Base-by-base conservation (phyloP, 2,888 invertebrate species). In the Melieria picta region DNA sequence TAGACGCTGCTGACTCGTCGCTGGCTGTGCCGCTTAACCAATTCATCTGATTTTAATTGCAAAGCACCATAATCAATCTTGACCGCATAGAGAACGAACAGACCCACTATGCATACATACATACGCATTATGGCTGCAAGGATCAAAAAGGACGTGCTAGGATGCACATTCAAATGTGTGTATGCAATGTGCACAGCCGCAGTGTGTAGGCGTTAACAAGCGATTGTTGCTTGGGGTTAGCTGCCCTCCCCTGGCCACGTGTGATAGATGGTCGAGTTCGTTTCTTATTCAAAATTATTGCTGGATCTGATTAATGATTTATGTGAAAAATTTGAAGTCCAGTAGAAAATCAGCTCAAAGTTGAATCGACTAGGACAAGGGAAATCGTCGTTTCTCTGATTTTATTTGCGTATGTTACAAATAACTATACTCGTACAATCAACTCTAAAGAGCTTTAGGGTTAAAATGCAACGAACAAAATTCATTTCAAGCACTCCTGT, bases 51-150 rank as follows among this genome's bases (percentile, higher is more conserved):
- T 52, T 42, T 5, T 45, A 56, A 63, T 61, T 70, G 57, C 66
- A 74, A 79, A 77, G 79, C 76, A 80, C 79, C 79, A 83, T 84
- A 83, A 83, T 84, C 83, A 83, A 83, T 84, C 83, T 84, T 82
- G 76, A 76, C 78, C 82, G 78, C 78, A 81, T 77, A 78, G 75
- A 81, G 61, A 43, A 50, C 46, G 50, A 47, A 47, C 46, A 48
- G 63, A 55, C 62, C 7, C 30, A 10, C 46, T 7, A 13, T 52
- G 52, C 52, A 52, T 5, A 6, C 6, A 13, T 62, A 47, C 45
- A 47, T n/a, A 16, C 63, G 69, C 55, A 55, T 63, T 55, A 69
- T 63, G 62, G 7, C 56, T 62, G 16, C 6, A 63, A 4, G 13
- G 46, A 16, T 10, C 47, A 50, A 13, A 30, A 73, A 71, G 71